A percentile compares a stretch with the other conserved stretches of the same genome.
These are phyloP conservation scores for Sitta europaea DNA, from an alignment of 2,113 vertebrate species.

Conservation along the genomic window DNA sequence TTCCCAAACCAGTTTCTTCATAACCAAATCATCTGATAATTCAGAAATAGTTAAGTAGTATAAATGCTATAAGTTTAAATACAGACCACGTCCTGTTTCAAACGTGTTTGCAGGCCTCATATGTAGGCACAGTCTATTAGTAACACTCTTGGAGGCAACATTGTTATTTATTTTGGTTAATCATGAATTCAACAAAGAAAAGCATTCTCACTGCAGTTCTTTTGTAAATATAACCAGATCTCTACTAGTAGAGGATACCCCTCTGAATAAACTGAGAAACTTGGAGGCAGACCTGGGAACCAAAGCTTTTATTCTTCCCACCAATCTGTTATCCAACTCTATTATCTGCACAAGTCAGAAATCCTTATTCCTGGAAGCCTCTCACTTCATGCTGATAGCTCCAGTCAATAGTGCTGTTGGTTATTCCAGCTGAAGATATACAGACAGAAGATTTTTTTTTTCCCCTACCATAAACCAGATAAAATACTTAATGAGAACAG, in stretches of 20 bases:
- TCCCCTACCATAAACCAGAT: not conserved
- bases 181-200: no score
- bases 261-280: not conserved
- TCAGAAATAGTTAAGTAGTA: not conserved
- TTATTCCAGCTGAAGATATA: not conserved
- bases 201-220: not conserved
- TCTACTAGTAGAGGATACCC: not conserved
- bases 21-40: not conserved
- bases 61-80: not conserved
- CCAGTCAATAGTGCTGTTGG: not conserved
- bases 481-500: not conserved
- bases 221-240: not conserved
- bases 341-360: not conserved
- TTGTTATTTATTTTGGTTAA: no score
- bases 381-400: not conserved
- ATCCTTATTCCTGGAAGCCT: not conserved
- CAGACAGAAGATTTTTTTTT: not conserved
- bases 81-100: not conserved
- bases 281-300: not conserved
- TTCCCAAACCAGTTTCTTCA: not conserved
- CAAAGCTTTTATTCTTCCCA: not conserved
- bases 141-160: not conserved
- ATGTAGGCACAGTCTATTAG: not conserved
- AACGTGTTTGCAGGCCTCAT: not conserved
- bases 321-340: fast-evolving